Evolutionary conservation across 2,797 vertebrate species (phyloP).

Genomic region (Fistularia commersonii): DNA sequence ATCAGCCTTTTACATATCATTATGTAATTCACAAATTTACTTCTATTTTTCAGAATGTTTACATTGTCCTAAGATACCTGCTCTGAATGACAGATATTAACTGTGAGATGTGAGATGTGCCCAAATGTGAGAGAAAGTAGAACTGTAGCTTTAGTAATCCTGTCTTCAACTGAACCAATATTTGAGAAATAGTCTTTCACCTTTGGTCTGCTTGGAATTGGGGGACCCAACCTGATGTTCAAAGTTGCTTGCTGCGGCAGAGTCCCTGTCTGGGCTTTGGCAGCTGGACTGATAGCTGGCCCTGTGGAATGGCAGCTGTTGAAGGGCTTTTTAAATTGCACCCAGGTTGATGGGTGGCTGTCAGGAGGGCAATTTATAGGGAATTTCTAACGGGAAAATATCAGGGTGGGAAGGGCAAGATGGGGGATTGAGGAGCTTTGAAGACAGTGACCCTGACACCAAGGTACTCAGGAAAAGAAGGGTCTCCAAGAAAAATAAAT

Average conservation of each 20-base stretch:
- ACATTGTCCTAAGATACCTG: too few relatives aligned
- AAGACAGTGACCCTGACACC: slow-evolving; percentile 49
- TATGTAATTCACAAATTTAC: too few relatives aligned
- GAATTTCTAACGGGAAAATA: slow-evolving; percentile 33
- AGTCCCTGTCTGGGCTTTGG: slow-evolving; percentile 67
- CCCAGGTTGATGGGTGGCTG: slow-evolving; percentile 68
- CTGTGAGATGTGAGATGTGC: slow-evolving; percentile 26
- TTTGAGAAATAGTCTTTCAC: slow-evolving; percentile 64
- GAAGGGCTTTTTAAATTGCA: slow-evolving; percentile 76
- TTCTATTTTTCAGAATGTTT: too few relatives aligned
- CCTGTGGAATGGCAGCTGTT: slow-evolving; percentile 71
- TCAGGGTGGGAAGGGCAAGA: slow-evolving; percentile 7
- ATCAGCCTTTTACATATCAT: too few relatives aligned
- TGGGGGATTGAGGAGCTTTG: background rate
- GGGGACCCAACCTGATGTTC: slow-evolving; percentile 50
- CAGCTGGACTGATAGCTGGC: slow-evolving; percentile 72
- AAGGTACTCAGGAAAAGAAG: slow-evolving; percentile 24
- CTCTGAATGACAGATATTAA: slow-evolving; percentile 19
- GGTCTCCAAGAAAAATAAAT: slow-evolving; percentile 6
- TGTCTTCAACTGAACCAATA: slow-evolving; percentile 39
- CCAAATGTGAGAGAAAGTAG: slow-evolving; percentile 5
- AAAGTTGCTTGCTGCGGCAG: slow-evolving; percentile 54
- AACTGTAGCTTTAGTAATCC: slow-evolving; percentile 18
- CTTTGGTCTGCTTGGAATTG: slow-evolving; percentile 61
- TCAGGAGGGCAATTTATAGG: slow-evolving; percentile 64